phyloP scores from a whole-genome alignment of 2,113 vertebrate species.

The Malurus melanocephalus region DNA sequence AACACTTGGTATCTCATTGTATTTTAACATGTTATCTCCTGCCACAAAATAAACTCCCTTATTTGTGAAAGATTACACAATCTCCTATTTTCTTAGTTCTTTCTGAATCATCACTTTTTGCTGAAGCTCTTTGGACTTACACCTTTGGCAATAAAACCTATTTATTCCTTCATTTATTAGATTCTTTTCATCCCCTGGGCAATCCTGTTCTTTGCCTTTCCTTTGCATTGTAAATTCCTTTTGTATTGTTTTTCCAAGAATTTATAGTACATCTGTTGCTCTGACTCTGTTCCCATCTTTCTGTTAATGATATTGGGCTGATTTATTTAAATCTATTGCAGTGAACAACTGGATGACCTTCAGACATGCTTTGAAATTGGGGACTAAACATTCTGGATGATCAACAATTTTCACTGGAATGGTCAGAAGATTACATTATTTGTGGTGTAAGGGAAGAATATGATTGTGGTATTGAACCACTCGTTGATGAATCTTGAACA shows the following conservation, averaged over 20 bases:
- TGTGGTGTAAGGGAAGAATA: not conserved
- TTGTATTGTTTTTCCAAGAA: not conserved
- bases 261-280: constrained; percentile 5
- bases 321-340: not conserved
- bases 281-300: not conserved
- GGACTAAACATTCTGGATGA: not conserved
- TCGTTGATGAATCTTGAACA: not conserved
- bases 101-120: not conserved
- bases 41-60: not conserved
- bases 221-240: constrained; percentile 7
- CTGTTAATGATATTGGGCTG: not conserved
- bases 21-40: not conserved
- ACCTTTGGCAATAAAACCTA: not conserved
- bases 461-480: not conserved
- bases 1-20: not conserved
- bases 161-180: constrained; percentile 5
- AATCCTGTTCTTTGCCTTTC: not conserved
- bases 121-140: not conserved
- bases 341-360: not conserved
- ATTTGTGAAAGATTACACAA: not conserved
- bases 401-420: not conserved
- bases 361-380: not conserved
- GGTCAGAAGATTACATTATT: not conserved
- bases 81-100: not conserved
- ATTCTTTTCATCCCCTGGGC: not conserved